Evolutionary conservation across 2,797 vertebrate species (phyloP), one percentile per base, ranked within the genome.

Genomic region (Chelonia mydas): DNA sequence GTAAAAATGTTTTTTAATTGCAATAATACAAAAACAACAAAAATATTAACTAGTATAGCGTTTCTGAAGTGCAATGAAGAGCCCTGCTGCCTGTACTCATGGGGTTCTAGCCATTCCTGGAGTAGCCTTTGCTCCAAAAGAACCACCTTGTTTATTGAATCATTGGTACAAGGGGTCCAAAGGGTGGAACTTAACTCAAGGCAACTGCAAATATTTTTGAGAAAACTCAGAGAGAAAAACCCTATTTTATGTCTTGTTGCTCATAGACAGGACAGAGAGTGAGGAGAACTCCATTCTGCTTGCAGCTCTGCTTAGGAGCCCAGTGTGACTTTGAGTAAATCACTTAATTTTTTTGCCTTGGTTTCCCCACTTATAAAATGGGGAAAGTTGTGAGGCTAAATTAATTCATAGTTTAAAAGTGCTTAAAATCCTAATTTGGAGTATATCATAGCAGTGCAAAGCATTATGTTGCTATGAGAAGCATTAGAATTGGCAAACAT

Each of bases 1-100:
- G 51, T 28, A 94, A 91, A 90, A 92, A 28, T 8, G 5, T 23
- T 17, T 87, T 92, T 90, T 81, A 81, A 54, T 92, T 90, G 90
- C 78, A 54, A 0, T 17, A 87, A 45, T 27, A 80, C 57, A n/a
- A 89, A 90, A 13, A 5, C 61, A 83, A 41, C 11, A 61, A 47
- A 87, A 89, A 81, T 84, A 28, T 6, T 5, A 12, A 89, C 11
- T 12, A 16, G 45, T 55, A 31, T 81, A 79, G 16, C 3, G 2
- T 54, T 95, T 88, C 81, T 88, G 87, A 76, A 65, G 49, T 1
- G 0, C 6, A 57, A 41, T 51, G 91, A 91, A 88, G 86, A 86
- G 57, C 49, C 10, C n/a, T 59, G 16, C 57, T 47, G 23, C 74
- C 49, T 49, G 0, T 19, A 74, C 59, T 74, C 65, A 13, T 84